These are phyloP conservation scores for Sebastiscus albofasciatus DNA, from an alignment of 2,797 vertebrate genomes.

Conservation along the genomic window DNA sequence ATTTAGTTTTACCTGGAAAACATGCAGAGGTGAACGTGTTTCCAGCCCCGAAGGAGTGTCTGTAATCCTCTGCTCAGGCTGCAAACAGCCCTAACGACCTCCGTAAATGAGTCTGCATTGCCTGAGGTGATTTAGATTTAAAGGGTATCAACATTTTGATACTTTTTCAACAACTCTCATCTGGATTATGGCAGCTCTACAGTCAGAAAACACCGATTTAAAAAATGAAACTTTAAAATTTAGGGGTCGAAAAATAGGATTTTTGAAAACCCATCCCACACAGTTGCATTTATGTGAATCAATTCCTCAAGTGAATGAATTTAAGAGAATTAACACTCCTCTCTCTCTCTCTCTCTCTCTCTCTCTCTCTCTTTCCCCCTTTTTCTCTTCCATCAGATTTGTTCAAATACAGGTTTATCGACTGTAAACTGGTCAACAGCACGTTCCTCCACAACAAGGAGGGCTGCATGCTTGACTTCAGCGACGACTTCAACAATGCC, in stretches of 20 bases:
- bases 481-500: slow-evolving; percentile 93
- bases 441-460: slow-evolving; percentile 97
- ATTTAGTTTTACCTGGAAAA: neutral
- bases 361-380: neutral
- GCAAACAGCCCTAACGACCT: neutral
- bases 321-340: neutral
- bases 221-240: neutral
- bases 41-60: neutral
- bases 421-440: slow-evolving; percentile 92
- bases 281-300: neutral
- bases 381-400: slow-evolving; percentile 57
- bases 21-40: neutral
- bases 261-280: neutral
- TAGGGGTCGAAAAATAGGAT: neutral
- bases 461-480: slow-evolving; percentile 95
- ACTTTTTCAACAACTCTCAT: neutral
- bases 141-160: neutral
- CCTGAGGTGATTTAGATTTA: neutral
- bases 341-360: neutral
- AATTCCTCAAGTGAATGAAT: neutral
- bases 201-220: neutral
- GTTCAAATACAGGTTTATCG: slow-evolving; percentile 94
- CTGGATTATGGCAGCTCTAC: neutral
- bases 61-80: neutral
- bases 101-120: neutral